Conservation (phyloP, 2,888 invertebrate species). For the Neoascia interrupta region DNA sequence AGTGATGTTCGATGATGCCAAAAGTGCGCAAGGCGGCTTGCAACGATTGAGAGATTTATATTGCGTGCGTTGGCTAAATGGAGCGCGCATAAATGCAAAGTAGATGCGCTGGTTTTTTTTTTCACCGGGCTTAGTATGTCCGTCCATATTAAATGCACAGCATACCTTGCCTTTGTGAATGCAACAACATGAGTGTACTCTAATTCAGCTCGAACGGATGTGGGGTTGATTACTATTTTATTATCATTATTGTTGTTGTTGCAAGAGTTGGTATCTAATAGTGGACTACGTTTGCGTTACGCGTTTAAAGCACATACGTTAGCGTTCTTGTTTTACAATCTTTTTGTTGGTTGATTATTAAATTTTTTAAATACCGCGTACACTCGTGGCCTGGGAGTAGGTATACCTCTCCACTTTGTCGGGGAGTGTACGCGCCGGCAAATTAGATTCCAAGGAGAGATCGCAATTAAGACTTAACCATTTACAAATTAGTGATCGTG, state of each 20-base stretch:
- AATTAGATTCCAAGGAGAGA: slow-evolving; percentile 35
- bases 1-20: slow-evolving; percentile 54
- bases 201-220: slow-evolving; percentile 54
- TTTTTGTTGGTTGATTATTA: no score
- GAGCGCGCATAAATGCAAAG: slow-evolving; percentile 65
- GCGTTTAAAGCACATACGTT: slow-evolving; percentile 6
- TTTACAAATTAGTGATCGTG: slow-evolving; percentile 65
- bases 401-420: neutral
- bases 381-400: slow-evolving; percentile 13
- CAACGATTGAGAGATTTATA: slow-evolving; percentile 67
- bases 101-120: neutral
- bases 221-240: slow-evolving; percentile 66
- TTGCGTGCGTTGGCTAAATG: slow-evolving; percentile 61
- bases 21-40: slow-evolving; percentile 1
- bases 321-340: slow-evolving; percentile 8
- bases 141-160: slow-evolving; percentile 2
- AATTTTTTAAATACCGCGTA: slow-evolving; percentile 31
- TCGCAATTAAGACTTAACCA: slow-evolving; percentile 56
- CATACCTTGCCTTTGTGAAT: no score
- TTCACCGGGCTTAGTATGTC: neutral
- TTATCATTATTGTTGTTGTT: slow-evolving; percentile 65
- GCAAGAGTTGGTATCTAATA: slow-evolving; percentile 24
- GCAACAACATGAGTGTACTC: slow-evolving; percentile 17
- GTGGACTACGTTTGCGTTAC: slow-evolving; percentile 1
- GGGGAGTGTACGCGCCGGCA: slow-evolving; percentile 38